A percentile compares a stretch with the other conserved stretches of the same genome.
These are phyloP conservation scores for Drosophila ezoana DNA, from an alignment of 2,888 invertebrate genomes.

Conservation along the genomic window DNA sequence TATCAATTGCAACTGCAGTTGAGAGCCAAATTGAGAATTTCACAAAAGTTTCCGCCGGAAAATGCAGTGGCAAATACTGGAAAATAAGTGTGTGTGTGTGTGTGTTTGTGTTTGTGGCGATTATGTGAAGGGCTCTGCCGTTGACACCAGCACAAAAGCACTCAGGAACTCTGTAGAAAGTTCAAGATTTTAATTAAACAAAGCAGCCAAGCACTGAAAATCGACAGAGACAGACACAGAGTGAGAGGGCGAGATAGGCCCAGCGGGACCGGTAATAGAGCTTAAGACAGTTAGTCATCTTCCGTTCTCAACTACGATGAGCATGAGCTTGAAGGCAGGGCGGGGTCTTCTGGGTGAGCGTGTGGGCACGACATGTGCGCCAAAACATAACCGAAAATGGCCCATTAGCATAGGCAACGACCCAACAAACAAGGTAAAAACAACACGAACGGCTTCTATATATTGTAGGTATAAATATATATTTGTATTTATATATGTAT, in stretches of 20 bases:
- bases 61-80: constrained; percentile 14
- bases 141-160: constrained; percentile 44
- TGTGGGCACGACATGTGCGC: constrained; percentile 56
- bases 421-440: constrained; percentile 40
- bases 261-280: constrained; percentile 13
- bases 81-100: not conserved
- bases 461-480: too few relatives aligned
- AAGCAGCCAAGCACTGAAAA: constrained; percentile 55
- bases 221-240: constrained; percentile 2
- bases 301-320: constrained; percentile 50
- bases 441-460: constrained; percentile 11
- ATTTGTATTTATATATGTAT: not conserved
- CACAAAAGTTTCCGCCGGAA: constrained; percentile 39
- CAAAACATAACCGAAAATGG: constrained; percentile 22
- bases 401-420: constrained; percentile 66
- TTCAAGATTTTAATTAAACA: constrained; percentile 66
- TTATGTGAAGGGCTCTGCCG: constrained; percentile 25
- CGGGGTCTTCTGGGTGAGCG: constrained; percentile 34
- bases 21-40: constrained; percentile 22
- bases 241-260: not conserved
- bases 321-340: not conserved
- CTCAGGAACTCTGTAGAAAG: constrained; percentile 34
- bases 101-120: not conserved
- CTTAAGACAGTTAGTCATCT: constrained; percentile 30
- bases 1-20: constrained; percentile 60